Evolutionary conservation across 2,888 invertebrate species (phyloP).

Genomic region (Diarsia rubi): DNA sequence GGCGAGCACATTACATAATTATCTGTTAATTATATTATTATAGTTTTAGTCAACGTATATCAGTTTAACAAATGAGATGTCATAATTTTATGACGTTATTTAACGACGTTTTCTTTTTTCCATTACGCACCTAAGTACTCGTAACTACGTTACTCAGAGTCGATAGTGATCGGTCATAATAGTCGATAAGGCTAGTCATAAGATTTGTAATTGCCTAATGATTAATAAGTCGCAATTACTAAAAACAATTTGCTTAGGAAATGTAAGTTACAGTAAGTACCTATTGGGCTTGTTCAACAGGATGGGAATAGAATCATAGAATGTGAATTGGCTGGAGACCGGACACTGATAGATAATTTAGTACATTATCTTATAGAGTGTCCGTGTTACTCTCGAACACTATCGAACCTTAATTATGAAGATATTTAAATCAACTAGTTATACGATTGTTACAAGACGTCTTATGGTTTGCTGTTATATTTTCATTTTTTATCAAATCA

Average conservation of each 20-base stretch:
- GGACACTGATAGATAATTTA: background rate
- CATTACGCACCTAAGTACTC: no score
- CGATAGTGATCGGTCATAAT: background rate
- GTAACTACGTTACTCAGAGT: no score
- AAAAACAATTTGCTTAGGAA: background rate
- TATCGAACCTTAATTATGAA: background rate
- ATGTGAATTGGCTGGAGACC: background rate
- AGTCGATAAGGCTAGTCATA: background rate
- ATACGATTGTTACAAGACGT: no score
- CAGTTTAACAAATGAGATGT: background rate
- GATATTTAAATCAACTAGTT: no score
- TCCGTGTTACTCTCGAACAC: background rate
- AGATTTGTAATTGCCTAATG: background rate
- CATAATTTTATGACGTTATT: background rate
- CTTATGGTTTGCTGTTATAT: background rate
- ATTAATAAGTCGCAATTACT: background rate
- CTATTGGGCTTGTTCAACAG: background rate
- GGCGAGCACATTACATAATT: no score
- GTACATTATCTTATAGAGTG: background rate
- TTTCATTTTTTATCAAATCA: background rate
- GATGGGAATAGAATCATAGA: background rate
- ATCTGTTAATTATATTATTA: no score
- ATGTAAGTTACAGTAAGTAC: background rate
- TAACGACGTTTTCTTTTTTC: background rate
- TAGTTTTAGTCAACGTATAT: no score